Base-by-base conservation (phyloP, 2,797 vertebrate genomes). In the Eulemur coronatus region DNA sequence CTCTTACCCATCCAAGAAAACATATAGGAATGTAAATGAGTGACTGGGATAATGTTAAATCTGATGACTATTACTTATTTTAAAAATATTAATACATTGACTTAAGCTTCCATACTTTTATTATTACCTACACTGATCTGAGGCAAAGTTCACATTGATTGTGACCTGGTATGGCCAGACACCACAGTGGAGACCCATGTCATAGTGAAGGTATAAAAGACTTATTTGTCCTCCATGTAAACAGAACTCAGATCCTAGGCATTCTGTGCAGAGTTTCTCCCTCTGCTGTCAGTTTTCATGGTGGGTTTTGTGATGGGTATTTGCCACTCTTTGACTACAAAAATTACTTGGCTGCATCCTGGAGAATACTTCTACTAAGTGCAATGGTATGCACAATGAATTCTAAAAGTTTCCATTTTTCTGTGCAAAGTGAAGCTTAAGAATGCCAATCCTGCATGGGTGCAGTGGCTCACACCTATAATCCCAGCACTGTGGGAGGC, bases 381-480 rank as follows among this genome's bases (percentile, higher is more conserved):
- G 17, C 35, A 84, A 95, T 35, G n/a, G 94, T 59, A 46, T 61
- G 17, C 5, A 72, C 7, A 59, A 46, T 61, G 5, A 87, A 86
- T 81, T 94, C 84, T 84, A 84, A 67, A 96, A 94, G 55, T 80
- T 95, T 93, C 76, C 12, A 43, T 61, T 78, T 91, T 92, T 85
- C 84, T 76, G 61, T 28, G 14, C 38, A 69, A 96, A 92, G 15
- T 81, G 78, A 97, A 80, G 38, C 33, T 89, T 26, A 41, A 93
- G 46, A 57, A 55, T 59, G 41, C 35, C 20, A 76, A 48, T 84
- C 75, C 48, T 18, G 33, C 30, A n/a, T n/a, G 15, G 33, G 33
- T n/a, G 33, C 15, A 8, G 33, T 65, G 33, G 63, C 33, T n/a
- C 63, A 65, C 15, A 7, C 15, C 61, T 63, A 7, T 65, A n/a